Evolutionary conservation across 2,113 vertebrate species (phyloP).

Genomic region (Hassar affinis): DNA sequence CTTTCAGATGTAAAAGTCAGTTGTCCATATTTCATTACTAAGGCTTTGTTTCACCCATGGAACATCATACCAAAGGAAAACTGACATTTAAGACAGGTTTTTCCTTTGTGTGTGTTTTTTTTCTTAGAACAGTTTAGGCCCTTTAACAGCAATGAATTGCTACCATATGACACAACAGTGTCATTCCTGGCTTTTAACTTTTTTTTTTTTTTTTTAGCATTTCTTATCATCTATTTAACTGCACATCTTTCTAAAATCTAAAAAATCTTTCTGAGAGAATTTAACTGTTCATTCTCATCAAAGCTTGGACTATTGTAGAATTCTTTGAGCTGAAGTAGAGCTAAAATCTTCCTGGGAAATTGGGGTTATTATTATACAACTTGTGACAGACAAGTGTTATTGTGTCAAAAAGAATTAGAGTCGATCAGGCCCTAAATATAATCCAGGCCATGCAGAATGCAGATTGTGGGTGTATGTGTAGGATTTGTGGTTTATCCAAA

Average conservation of each 20-base stretch:
- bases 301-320: not conserved
- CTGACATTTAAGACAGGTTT: not conserved
- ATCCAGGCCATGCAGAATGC: not conserved
- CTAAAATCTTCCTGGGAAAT: not conserved
- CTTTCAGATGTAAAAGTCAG: not conserved
- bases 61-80: not conserved
- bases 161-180: slow-evolving; percentile 61
- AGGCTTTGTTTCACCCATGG: not conserved
- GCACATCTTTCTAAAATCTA: not conserved
- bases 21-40: not conserved
- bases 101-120: not conserved
- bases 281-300: not conserved
- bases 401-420: slow-evolving; percentile 1
- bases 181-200: slow-evolving; percentile 59
- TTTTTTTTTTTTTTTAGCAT: not conserved
- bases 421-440: not conserved
- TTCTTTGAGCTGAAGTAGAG: not conserved
- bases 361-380: not conserved
- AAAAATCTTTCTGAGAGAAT: not conserved
- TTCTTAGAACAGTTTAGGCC: slow-evolving; percentile 34
- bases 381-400: not conserved
- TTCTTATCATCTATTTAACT: not conserved
- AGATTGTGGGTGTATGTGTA: slow-evolving; percentile 2
- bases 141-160: slow-evolving; percentile 59
- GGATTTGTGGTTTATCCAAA: not conserved